These are phyloP conservation scores for Pao palembangensis DNA, from an alignment of 2,113 vertebrate genomes.

Conservation along the genomic window DNA sequence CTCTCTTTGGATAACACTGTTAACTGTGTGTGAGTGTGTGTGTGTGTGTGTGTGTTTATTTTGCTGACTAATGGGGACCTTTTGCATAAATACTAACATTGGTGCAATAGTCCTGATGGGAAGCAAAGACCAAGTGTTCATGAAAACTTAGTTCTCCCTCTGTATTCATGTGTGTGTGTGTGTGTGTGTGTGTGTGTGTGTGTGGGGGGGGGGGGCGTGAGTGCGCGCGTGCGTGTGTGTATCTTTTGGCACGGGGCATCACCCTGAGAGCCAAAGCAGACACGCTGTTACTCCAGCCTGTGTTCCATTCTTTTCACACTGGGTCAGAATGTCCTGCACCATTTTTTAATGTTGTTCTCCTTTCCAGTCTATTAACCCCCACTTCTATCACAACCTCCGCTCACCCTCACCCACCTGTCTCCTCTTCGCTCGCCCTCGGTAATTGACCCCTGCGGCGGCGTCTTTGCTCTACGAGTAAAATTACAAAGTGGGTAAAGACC, in stretches of 20 bases:
- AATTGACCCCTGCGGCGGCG: slow-evolving; percentile 5
- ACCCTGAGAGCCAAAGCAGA: slow-evolving; percentile 35
- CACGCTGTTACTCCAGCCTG: slow-evolving; percentile 24
- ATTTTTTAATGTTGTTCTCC: slow-evolving; percentile 13
- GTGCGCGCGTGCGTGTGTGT: slow-evolving; percentile 18
- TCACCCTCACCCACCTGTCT: slow-evolving; percentile 5
- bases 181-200: slow-evolving; percentile 16
- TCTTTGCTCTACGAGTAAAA: slow-evolving; percentile 5
- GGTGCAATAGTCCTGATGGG: no score
- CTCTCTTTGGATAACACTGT: slow-evolving; percentile 34
- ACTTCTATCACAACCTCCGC: slow-evolving; percentile 13
- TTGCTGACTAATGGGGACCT: background rate
- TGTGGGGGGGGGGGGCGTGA: no score
- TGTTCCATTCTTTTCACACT: slow-evolving; percentile 33
- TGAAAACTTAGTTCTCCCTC: background rate
- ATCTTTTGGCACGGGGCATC: slow-evolving; percentile 26
- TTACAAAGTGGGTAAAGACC: background rate
- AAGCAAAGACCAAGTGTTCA: background rate
- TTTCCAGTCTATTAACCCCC: slow-evolving; percentile 42
- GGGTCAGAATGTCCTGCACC: slow-evolving; percentile 65
- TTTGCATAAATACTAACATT: background rate
- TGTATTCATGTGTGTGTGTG: background rate
- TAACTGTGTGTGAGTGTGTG: slow-evolving; percentile 16
- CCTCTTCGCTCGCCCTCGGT: slow-evolving; percentile 1
- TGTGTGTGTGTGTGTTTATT: slow-evolving; percentile 6